Evolutionary conservation across 2,888 invertebrate species (phyloP).

Genomic region (Acanthosepion lycidas): DNA sequence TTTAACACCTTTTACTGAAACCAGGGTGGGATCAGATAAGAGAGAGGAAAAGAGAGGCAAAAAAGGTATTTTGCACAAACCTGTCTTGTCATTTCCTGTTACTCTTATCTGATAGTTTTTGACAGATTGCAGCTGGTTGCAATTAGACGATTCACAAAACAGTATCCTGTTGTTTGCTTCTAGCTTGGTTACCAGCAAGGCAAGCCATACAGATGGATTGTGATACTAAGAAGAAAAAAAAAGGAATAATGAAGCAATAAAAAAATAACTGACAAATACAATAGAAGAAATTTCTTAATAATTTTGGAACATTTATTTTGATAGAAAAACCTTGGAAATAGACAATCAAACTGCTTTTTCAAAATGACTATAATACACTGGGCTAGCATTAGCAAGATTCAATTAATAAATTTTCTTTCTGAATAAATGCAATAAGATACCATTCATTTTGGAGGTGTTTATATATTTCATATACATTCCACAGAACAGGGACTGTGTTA

Average conservation of each 20-base stretch:
- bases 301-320: too few species aligned
- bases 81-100: neutral
- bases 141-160: neutral
- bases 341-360: too few species aligned
- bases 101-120: neutral
- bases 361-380: too few species aligned
- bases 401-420: too few species aligned
- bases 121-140: constrained; percentile 2
- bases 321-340: too few species aligned
- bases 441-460: too few species aligned
- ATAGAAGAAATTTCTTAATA: too few species aligned
- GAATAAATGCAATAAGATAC: too few species aligned
- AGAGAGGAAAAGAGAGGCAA: neutral
- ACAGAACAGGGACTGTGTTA: too few species aligned
- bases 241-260: neutral
- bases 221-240: neutral
- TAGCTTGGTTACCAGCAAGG: neutral
- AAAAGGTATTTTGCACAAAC: neutral
- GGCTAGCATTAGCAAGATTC: too few species aligned
- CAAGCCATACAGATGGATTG: neutral
- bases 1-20: neutral
- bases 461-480: too few species aligned
- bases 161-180: neutral
- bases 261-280: too few species aligned
- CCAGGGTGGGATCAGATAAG: neutral